phyloP scores from a whole-genome alignment of 30 jellyfish, hydroid and myxozoan species.

The Rhopilema esculentum region DNA sequence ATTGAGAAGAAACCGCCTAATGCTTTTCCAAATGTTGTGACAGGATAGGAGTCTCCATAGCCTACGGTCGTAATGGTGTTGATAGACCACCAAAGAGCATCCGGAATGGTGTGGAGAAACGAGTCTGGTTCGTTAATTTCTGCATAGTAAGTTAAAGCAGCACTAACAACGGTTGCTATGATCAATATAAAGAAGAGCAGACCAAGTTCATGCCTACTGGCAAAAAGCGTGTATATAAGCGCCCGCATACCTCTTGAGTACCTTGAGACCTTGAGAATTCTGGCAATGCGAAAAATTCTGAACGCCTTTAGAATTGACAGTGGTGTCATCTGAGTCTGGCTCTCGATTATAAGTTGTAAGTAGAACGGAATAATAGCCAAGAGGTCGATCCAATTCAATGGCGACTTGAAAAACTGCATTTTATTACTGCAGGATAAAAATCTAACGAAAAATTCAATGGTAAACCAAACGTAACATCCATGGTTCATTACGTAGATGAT shows the following conservation, averaged over 20 bases:
- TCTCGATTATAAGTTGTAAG: constrained; percentile 48
- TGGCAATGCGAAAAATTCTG: constrained; percentile 55
- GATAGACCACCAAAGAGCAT: constrained; percentile 88
- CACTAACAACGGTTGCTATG: constrained; percentile 55
- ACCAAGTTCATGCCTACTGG: constrained; percentile 71
- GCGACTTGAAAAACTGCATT: constrained; percentile 40
- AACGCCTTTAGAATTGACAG: constrained; percentile 43
- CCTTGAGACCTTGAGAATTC: constrained; percentile 75
- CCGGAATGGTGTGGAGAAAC: constrained; percentile 70
- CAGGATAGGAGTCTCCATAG: constrained; percentile 84
- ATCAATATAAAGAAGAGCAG: constrained; percentile 49
- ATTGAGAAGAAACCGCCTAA: constrained; percentile 73
- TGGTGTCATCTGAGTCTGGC: constrained; percentile 46
- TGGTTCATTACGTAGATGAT: constrained; percentile 17
- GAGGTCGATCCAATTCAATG: constrained; percentile 69
- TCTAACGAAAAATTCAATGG: constrained; percentile 58
- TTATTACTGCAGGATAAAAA: constrained; percentile 16
- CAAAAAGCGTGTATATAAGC: constrained; percentile 59
- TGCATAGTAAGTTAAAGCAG: constrained; percentile 65
- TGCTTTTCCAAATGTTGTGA: constrained; percentile 65
- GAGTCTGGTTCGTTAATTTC: constrained; percentile 39
- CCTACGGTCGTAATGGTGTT: constrained; percentile 89
- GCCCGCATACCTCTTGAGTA: constrained; percentile 88
- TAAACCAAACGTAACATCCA: constrained; percentile 82
- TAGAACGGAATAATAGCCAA: constrained; percentile 72